phyloP scores from a whole-genome alignment of 2,888 invertebrate genomes.

The Drosophila stalkeri region DNA sequence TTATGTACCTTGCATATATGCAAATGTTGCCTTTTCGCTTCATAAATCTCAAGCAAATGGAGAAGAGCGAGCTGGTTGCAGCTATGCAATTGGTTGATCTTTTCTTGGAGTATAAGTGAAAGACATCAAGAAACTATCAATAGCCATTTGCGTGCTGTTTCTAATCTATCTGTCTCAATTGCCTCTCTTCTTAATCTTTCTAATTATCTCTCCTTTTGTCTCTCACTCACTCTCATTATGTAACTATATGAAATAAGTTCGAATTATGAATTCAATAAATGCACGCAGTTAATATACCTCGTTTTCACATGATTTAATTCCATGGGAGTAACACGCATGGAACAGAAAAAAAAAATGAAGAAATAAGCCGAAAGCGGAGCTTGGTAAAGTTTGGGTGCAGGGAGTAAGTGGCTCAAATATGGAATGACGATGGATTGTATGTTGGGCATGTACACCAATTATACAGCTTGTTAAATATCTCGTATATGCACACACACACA shows the following conservation, averaged over 20 bases:
- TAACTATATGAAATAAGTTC: neutral
- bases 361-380: slow-evolving; percentile 13
- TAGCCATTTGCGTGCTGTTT: too few species aligned
- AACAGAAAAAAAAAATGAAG: neutral
- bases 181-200: neutral
- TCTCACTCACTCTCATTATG: neutral
- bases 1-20: too few species aligned
- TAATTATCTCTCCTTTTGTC: neutral
- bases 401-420: slow-evolving; percentile 8
- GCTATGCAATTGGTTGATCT: too few species aligned
- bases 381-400: neutral
- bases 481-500: slow-evolving; percentile 32
- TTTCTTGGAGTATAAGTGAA: too few species aligned
- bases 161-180: too few species aligned
- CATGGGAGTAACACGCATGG: slow-evolving; percentile 8
- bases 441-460: slow-evolving; percentile 72
- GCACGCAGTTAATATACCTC: slow-evolving; percentile 3
- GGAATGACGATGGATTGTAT: slow-evolving; percentile 29
- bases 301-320: neutral
- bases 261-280: neutral
- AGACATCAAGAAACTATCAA: too few species aligned
- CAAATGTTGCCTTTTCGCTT: too few species aligned
- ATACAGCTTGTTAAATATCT: slow-evolving; percentile 70
- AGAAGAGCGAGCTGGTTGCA: too few species aligned
- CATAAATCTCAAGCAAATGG: too few species aligned